A percentile compares a stretch with the other conserved stretches of the same genome.
Conservation (phyloP, 2,113 vertebrate species). For the Podarcis muralis region DNA sequence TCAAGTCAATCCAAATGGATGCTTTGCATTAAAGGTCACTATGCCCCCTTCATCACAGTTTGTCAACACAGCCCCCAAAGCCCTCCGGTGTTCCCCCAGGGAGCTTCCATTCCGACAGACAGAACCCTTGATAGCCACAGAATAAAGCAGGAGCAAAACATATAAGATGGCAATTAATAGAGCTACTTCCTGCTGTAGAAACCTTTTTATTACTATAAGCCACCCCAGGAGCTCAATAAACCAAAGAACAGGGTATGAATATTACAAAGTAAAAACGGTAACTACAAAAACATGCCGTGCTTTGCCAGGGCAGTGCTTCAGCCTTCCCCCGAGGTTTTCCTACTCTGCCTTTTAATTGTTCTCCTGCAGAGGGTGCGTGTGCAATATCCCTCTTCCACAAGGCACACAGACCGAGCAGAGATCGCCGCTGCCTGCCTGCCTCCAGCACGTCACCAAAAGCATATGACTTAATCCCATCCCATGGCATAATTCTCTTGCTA, state of each 20-base stretch:
- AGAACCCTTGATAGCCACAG: slow-evolving; percentile 48
- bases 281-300: slow-evolving; percentile 52
- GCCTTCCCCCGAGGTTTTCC: slow-evolving; percentile 52
- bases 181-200: background rate
- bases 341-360: slow-evolving; percentile 39
- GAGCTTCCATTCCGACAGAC: background rate
- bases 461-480: slow-evolving; percentile 49
- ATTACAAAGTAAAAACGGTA: background rate
- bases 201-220: background rate
- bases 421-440: background rate
- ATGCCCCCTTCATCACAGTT: background rate
- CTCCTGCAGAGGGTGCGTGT: too few species aligned
- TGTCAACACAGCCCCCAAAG: background rate
- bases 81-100: background rate
- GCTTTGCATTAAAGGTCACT: background rate
- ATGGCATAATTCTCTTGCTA: slow-evolving; percentile 36
- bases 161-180: background rate
- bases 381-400: slow-evolving; percentile 47
- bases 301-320: slow-evolving; percentile 3
- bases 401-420: slow-evolving; percentile 49
- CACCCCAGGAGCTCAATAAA: background rate
- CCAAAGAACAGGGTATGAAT: background rate
- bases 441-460: slow-evolving; percentile 51
- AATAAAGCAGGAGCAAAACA: slow-evolving; percentile 34
- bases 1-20: background rate